A percentile compares a stretch with the other conserved stretches of the same genome.
phyloP scores from a whole-genome alignment of 92 coral and sea anemone genomes.

The Actinernus sp. region DNA sequence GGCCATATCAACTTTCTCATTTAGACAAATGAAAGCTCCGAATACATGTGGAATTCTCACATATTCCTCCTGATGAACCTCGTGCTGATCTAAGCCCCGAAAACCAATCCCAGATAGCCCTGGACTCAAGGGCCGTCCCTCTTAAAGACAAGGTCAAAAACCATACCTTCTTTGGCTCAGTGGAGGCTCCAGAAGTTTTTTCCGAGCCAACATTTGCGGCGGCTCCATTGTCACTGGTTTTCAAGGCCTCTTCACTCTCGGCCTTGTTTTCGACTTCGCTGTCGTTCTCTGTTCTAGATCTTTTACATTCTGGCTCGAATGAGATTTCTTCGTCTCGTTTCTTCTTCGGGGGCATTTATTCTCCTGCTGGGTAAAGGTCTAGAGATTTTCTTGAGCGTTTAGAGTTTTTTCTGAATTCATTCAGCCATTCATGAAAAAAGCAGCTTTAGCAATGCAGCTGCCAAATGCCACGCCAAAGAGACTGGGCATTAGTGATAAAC shows the following conservation, averaged over 20 bases:
- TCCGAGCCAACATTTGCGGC: conserved; percentile 24
- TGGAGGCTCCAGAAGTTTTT: conserved; percentile 8
- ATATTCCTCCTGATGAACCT: too few species aligned
- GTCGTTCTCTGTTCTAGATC: conserved; percentile 58
- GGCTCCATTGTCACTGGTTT: conserved; percentile 29
- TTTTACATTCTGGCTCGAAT: conserved; percentile 73
- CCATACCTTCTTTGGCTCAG: conserved; percentile 24
- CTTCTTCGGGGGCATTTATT: conserved; percentile 74
- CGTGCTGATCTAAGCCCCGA: not conserved
- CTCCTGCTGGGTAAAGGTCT: conserved; percentile 14
- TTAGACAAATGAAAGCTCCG: too few species aligned
- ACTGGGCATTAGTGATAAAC: conserved; percentile 17
- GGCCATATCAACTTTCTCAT: too few species aligned
- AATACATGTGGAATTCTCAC: too few species aligned
- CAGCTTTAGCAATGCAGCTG: conserved; percentile 31
- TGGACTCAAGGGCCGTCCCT: not conserved
- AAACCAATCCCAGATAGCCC: conserved; percentile 5
- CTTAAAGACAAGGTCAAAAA: not conserved
- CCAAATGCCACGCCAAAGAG: conserved; percentile 9
- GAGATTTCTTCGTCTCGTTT: conserved; percentile 66
- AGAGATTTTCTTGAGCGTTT: conserved; percentile 9
- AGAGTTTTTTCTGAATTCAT: conserved; percentile 9
- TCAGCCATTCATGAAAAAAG: conserved; percentile 19
- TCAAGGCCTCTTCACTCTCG: conserved; percentile 12
- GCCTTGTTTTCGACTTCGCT: not conserved